Base-by-base conservation (phyloP, 2,113 vertebrate species). In the Eupsittula cactorum region DNA sequence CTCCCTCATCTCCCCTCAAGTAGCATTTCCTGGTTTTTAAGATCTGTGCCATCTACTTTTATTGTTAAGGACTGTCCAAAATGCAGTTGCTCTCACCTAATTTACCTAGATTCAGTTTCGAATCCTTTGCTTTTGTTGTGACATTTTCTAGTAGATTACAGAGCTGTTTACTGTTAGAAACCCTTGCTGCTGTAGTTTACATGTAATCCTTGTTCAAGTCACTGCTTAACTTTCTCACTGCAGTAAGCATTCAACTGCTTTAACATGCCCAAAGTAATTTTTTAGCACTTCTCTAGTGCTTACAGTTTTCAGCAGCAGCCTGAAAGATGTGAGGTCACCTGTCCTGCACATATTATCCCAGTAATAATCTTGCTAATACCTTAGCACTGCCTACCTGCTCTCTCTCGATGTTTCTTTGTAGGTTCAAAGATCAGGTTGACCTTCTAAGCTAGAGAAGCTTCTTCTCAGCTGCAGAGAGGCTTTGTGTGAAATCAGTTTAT, bases 41-140 rank as follows among this genome's bases (percentile, higher is more conserved):
- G 62, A 88, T 35, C 14, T 90, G 35, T 90, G 37, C 16, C 49
- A 21, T 80, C 17, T 83, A 35, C 71, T 39, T 78, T 60, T 85
- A 11, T 53, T 75, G 47, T 65, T 78, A 55, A 78, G 60, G 77
- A 57, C 19, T 82, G 21, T 57, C 70, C 24, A 76, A 79, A 90
- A 59, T 64, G 60, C 63, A 80, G 8, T 83, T 90, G 57, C 11
- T 57, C 33, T 80, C 53, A 69, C 53, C 53, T 93, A 44, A 85
- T 91, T 92, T 88, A 20, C 87, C 84, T 85, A 53, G 39, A 19
- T 94, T 91, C 15, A 28, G 14, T 91, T 91, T 76, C 33, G 62
- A 93, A 88, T 85, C 28, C 41, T 91, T 76, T 80, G 46, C 49
- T 87, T 85, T 95, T 89, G 18, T 92, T 95, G 84, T 90, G 91